Conservation (phyloP, 30 jellyfish, hydroid and myxozoan genomes). For the Hydractinia echinata region DNA sequence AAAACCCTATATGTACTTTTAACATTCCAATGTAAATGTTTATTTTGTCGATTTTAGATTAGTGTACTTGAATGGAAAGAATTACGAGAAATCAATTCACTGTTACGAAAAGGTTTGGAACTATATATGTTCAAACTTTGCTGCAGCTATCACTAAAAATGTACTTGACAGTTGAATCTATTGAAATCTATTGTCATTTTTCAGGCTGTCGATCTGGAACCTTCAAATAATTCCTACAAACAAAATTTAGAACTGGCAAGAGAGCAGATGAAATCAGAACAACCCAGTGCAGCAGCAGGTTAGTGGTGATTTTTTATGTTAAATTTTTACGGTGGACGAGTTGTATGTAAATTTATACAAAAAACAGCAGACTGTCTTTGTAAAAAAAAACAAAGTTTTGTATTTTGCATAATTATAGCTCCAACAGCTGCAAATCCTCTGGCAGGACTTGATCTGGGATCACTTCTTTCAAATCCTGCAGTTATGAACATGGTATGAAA, state of each 20-base stretch:
- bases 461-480: slow-evolving; percentile 92
- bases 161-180: background rate
- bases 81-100: slow-evolving; percentile 38
- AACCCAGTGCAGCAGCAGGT: slow-evolving; percentile 9
- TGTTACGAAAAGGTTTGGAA: slow-evolving; percentile 45
- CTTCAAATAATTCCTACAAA: slow-evolving; percentile 55
- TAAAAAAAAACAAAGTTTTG: background rate
- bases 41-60: slow-evolving; percentile 11
- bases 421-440: slow-evolving; percentile 41
- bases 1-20: too few relatives aligned
- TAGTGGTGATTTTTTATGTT: too few relatives aligned
- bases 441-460: slow-evolving; percentile 89
- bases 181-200: background rate
- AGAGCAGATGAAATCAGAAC: slow-evolving; percentile 43
- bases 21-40: background rate
- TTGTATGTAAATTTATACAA: background rate
- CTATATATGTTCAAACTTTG: too few relatives aligned
- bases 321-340: too few relatives aligned
- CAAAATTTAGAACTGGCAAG: slow-evolving; percentile 61
- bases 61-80: slow-evolving; percentile 47
- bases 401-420: background rate
- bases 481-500: slow-evolving; percentile 90
- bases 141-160: background rate
- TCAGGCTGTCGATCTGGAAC: slow-evolving; percentile 81
- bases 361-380: background rate